Evolutionary conservation across 2,113 vertebrate genomes (phyloP).

Genomic region (Rana temporaria): DNA sequence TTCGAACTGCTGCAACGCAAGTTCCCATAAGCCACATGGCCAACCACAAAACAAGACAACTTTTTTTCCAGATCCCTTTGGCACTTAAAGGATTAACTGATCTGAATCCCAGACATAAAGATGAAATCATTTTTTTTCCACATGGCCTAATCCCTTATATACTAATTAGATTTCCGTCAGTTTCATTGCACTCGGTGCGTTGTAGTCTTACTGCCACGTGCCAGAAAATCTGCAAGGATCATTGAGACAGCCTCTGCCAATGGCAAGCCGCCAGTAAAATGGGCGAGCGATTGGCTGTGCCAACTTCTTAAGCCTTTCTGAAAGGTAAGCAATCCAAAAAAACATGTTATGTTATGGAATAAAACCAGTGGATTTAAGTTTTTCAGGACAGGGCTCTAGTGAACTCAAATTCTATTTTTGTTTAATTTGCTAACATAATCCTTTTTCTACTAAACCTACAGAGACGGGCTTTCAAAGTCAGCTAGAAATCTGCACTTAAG

Average conservation of each 20-base stretch:
- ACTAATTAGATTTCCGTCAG: slow-evolving; percentile 54
- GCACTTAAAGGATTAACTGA: slow-evolving; percentile 28
- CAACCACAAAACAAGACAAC: background rate
- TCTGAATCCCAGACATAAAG: slow-evolving; percentile 37
- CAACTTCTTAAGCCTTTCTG: slow-evolving; percentile 47
- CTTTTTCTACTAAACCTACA: slow-evolving; percentile 25
- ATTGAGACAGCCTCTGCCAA: slow-evolving; percentile 49
- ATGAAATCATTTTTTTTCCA: slow-evolving; percentile 54
- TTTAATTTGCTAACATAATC: slow-evolving; percentile 34
- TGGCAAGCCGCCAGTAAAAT: slow-evolving; percentile 42
- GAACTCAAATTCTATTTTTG: slow-evolving; percentile 46
- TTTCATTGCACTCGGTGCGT: slow-evolving; percentile 43
- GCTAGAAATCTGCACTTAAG: background rate
- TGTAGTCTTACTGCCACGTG: slow-evolving; percentile 42
- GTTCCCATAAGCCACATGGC: background rate
- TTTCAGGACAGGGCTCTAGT: slow-evolving; percentile 40
- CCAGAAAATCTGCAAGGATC: slow-evolving; percentile 54
- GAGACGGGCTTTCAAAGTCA: slow-evolving; percentile 5
- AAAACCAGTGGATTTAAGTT: slow-evolving; percentile 31
- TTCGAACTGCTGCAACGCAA: background rate
- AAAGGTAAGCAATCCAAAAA: slow-evolving; percentile 51
- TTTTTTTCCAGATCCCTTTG: slow-evolving; percentile 22
- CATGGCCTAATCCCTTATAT: slow-evolving; percentile 50
- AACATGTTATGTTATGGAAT: slow-evolving; percentile 32
- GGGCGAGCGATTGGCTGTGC: slow-evolving; percentile 36